These are phyloP conservation scores for Lepidonotus clava DNA, from an alignment of 2,888 invertebrate species.

Conservation along the genomic window DNA sequence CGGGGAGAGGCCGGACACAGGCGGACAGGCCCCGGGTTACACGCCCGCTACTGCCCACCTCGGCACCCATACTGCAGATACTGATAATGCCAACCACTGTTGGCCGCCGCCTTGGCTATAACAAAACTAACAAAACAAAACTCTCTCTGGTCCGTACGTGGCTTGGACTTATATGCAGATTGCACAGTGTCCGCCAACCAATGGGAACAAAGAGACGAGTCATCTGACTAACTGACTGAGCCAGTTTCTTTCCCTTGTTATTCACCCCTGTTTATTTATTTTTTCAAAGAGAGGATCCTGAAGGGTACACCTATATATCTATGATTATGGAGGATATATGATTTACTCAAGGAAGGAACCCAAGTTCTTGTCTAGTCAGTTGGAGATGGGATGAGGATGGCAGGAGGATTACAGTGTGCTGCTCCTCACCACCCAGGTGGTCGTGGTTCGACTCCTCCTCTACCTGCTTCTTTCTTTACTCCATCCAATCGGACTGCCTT, in stretches of 20 bases:
- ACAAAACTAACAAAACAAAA: neutral
- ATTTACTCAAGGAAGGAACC: too few species aligned
- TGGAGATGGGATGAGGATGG: too few species aligned
- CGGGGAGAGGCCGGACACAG: too few species aligned
- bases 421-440: neutral
- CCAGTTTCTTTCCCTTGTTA: neutral
- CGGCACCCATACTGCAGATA: slow-evolving; percentile 50
- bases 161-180: slow-evolving; percentile 52
- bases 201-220: slow-evolving; percentile 51
- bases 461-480: neutral
- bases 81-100: slow-evolving; percentile 35
- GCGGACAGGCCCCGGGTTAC: neutral
- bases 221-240: slow-evolving; percentile 37
- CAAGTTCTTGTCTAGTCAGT: too few species aligned
- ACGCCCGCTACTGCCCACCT: slow-evolving; percentile 2
- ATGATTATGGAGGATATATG: too few species aligned
- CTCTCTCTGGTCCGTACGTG: slow-evolving; percentile 47
- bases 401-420: too few species aligned
- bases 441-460: neutral
- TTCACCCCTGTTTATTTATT: neutral
- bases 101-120: slow-evolving; percentile 47
- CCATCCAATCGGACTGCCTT: neutral
- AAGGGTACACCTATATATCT: too few species aligned
- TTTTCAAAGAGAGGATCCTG: neutral
- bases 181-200: slow-evolving; percentile 51